Evolutionary conservation across 2,888 invertebrate genomes (phyloP).

Genomic region (Conistra vaccinii): DNA sequence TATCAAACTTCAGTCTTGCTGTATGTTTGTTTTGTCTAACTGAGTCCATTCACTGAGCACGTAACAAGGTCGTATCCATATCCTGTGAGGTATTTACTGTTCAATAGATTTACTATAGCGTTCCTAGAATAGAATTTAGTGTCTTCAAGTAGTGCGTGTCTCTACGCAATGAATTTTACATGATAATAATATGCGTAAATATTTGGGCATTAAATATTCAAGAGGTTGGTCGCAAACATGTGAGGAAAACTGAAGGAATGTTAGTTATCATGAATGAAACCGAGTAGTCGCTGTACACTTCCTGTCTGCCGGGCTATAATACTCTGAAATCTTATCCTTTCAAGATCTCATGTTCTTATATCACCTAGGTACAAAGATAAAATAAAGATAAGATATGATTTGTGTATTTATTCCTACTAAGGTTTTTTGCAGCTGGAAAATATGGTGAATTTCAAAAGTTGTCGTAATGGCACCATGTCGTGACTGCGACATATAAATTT

Average conservation of each 20-base stretch:
- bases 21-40: conserved; percentile 44
- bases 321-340: conserved; percentile 41
- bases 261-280: conserved; percentile 26
- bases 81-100: conserved; percentile 28
- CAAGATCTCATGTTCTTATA: conserved; percentile 27
- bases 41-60: conserved; percentile 45
- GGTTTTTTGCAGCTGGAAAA: background rate
- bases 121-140: conserved; percentile 28
- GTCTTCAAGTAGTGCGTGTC: conserved; percentile 21
- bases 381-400: conserved; percentile 24
- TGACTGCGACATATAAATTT: conserved; percentile 13
- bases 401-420: background rate
- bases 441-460: background rate
- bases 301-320: conserved; percentile 21
- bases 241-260: conserved; percentile 14
- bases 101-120: conserved; percentile 41
- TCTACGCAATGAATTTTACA: conserved; percentile 19
- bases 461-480: conserved; percentile 19
- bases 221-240: background rate
- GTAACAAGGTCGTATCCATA: conserved; percentile 46
- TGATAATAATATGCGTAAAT: conserved; percentile 20
- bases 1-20: conserved; percentile 32
- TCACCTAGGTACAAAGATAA: conserved; percentile 18
- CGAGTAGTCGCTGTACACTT: conserved; percentile 11
- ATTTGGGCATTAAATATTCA: conserved; percentile 24